Percentiles rank a stretch among this genome's conserved stretches.
phyloP scores from a whole-genome alignment of 2,797 vertebrate genomes.

The Sylvia borin region DNA sequence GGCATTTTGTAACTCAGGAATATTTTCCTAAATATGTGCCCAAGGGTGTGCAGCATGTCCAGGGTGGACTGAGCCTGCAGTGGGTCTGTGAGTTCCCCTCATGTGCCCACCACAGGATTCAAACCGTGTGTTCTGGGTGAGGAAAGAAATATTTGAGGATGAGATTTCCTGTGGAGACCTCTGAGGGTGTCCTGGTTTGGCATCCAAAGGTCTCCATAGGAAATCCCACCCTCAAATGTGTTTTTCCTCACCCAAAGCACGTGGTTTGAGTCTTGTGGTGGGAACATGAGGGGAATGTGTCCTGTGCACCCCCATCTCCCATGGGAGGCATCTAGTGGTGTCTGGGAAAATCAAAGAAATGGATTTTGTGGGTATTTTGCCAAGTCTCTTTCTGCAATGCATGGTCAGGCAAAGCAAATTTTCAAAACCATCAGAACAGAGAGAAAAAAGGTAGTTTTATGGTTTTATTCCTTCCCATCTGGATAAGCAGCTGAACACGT shows the following conservation, averaged over 20 bases:
- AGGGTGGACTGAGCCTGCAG: neutral
- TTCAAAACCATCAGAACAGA: neutral
- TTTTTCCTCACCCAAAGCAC: neutral
- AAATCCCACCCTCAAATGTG: neutral
- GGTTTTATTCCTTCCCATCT: neutral
- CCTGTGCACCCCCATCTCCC: neutral
- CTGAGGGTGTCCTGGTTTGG: neutral
- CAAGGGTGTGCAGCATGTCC: rapidly evolving
- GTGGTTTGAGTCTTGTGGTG: neutral
- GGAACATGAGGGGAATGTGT: neutral
- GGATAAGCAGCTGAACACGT: rapidly evolving
- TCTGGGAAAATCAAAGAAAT: neutral
- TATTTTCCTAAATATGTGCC: neutral
- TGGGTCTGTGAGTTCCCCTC: neutral
- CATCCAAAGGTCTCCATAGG: neutral
- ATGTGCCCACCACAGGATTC: neutral
- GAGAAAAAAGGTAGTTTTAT: neutral
- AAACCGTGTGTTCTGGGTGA: rapidly evolving
- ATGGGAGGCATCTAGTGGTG: rapidly evolving
- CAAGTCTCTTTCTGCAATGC: rapidly evolving
- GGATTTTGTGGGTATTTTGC: neutral
- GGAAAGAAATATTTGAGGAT: rapidly evolving
- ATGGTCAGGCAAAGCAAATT: neutral
- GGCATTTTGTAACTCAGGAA: neutral
- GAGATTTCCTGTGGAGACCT: neutral